A percentile compares a stretch with the other conserved stretches of the same genome.
These are phyloP conservation scores for Brachyalestes nurse DNA, from an alignment of 2,797 vertebrate genomes.

Conservation along the genomic window DNA sequence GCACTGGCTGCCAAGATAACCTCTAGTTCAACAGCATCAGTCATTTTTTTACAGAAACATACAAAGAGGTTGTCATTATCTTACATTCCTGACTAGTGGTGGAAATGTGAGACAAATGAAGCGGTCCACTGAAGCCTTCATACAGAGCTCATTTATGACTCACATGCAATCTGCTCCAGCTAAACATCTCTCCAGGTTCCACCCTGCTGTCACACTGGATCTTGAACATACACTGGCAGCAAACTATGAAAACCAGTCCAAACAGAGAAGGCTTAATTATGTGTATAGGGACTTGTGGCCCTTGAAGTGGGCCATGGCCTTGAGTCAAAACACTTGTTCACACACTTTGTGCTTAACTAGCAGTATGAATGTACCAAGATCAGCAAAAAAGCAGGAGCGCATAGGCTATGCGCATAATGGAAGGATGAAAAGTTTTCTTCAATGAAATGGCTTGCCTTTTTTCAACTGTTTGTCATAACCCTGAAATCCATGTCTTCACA, in stretches of 20 bases:
- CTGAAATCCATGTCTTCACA: neutral
- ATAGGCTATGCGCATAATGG: neutral
- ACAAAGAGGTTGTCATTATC: neutral
- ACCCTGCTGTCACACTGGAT: constrained; percentile 44
- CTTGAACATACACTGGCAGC: constrained; percentile 27
- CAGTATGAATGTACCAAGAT: neutral
- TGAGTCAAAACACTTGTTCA: neutral
- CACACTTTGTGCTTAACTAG: neutral
- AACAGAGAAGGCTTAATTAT: constrained; percentile 25
- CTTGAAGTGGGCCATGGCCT: neutral
- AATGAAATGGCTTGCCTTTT: neutral
- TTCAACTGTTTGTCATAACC: neutral
- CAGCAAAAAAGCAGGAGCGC: neutral
- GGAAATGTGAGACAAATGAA: constrained; percentile 35
- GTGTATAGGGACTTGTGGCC: neutral
- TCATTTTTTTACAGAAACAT: neutral
- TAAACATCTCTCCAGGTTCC: constrained; percentile 36
- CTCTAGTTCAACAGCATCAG: neutral
- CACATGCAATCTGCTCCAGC: constrained; percentile 27
- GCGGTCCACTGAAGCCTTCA: constrained; percentile 21
- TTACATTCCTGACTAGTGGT: neutral
- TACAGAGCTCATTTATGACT: constrained; percentile 27
- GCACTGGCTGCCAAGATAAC: neutral
- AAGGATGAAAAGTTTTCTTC: neutral
- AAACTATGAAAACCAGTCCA: neutral